phyloP scores from a whole-genome alignment of 2,797 vertebrate species.

The Mormyrus hasselquistii region DNA sequence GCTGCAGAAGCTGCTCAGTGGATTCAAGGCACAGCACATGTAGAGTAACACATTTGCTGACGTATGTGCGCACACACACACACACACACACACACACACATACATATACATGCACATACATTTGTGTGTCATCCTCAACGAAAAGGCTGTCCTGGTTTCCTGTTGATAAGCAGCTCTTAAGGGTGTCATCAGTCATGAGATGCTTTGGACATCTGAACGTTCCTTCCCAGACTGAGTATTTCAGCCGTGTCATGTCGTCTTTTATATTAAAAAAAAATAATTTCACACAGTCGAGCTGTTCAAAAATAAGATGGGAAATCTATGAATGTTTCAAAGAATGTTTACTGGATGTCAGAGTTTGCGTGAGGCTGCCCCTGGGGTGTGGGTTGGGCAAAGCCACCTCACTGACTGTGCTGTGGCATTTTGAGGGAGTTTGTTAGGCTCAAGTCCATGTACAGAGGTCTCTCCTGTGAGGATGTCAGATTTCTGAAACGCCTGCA shows the following conservation, averaged over 20 bases:
- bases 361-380: neutral
- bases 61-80: neutral
- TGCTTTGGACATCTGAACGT: neutral
- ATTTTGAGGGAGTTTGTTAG: neutral
- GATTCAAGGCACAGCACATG: neutral
- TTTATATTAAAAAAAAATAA: neutral
- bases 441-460: neutral
- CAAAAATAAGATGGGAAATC: neutral
- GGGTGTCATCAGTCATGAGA: neutral
- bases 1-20: neutral
- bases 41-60: neutral
- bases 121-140: neutral
- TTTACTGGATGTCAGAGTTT: conserved; percentile 4
- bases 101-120: neutral
- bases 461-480: neutral
- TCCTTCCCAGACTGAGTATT: neutral
- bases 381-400: neutral
- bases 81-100: neutral
- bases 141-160: neutral
- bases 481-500: neutral
- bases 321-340: neutral
- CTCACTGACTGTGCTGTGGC: neutral
- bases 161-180: neutral
- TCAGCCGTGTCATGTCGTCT: neutral
- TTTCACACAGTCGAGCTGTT: neutral